Evolutionary conservation across 2,113 vertebrate genomes (phyloP), one percentile per base, ranked within the genome.

Genomic region (Ailuropoda melanoleuca): DNA sequence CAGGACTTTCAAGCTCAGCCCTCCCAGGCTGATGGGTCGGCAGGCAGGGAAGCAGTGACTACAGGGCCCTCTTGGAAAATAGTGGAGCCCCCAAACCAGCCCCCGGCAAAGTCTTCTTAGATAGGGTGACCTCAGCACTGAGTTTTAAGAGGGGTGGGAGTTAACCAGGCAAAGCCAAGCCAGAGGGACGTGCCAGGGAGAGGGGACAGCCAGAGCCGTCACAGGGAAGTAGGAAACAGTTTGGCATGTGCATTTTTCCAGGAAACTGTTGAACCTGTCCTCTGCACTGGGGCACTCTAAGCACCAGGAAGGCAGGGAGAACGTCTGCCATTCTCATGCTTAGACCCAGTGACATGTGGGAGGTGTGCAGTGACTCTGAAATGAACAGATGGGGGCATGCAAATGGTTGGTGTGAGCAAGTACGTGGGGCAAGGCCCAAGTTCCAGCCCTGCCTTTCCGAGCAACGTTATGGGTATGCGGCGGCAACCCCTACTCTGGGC

Each of bases 191-290:
- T 34, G 21, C 53, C 60, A 66, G 31, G 37, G 60, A 43, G 50
- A 53, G 55, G 46, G 7, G 37, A 21, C 70, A 29, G 68, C 55
- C 24, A 2, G 62, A 75, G 60, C 43, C 37, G 1, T 0, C 3
- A 62, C 34, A 48, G 11, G 8, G 31, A 55, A 34, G 19, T 50
- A 18, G 37, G 18, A 23, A 7, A 18, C 29, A n/a, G 26, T 53
- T 23, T 14, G 4, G 37, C 1, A 0, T 13, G 39, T 55, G 68
- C 37, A 0, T 75, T 39, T 81, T 74, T 81, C 75, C 56, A 6
- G 80, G 6, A 53, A 43, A 66, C 39, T 19, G 4, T 11, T 39
- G 53, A 31, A 3, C 21, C 7, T 21, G 53, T 43, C 9, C 11
- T 26, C 26, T 39, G 21, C 37, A 0, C 17, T 5, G 14, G 43